Base-by-base conservation (phyloP, 2,888 invertebrate species). In the Limnephilus auricula region DNA sequence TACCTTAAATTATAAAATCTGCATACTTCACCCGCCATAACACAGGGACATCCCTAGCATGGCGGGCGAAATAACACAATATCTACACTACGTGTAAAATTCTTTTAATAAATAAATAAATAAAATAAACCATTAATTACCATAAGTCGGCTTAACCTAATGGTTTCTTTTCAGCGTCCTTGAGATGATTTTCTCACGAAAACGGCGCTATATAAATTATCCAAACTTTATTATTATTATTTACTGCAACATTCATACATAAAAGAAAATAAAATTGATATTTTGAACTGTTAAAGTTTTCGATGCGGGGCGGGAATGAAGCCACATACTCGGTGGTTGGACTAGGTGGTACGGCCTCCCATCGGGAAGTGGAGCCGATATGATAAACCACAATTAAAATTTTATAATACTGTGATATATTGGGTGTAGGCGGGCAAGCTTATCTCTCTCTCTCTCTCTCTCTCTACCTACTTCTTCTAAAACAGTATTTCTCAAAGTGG, bases 381-480 rank as follows among this genome's bases (percentile, higher is more conserved):
- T 40, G 89, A 89, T 89, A 89, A 79, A 34, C 89, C 79, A 40
- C 89, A 89, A 89, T 89, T 89, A 89, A 89, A 89, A 89, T 40
- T 80, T 79, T 79, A 89, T 89, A 89, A 89, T 79, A 30, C 89
- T 89, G 79, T 79, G 79, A 79, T 40, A 88, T 88, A 89, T 25
- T 79, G 34, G 89, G 89, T 80, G 89, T 79, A 80, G 79, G 89
- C 40, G 79, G 80, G 89, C 80, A 9, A 78, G 65, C 65, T 65
- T 89, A 89, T 89, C 89, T 89, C 79, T 25, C 65, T n/a, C 65
- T 65, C 25, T 89, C 79, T 89, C 89, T 89, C 79, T 25, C 65
- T n/a, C 65, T 65, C 25, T n/a, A 65, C 65, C 65, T 65, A 65
- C 65, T 65, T 65, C 65, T 65, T 65, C 65, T n/a, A n/a, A n/a